Percentiles rank a stretch among this genome's conserved stretches.
Conservation (phyloP, 2,797 vertebrate species). For the Poeciliopsis infans region DNA sequence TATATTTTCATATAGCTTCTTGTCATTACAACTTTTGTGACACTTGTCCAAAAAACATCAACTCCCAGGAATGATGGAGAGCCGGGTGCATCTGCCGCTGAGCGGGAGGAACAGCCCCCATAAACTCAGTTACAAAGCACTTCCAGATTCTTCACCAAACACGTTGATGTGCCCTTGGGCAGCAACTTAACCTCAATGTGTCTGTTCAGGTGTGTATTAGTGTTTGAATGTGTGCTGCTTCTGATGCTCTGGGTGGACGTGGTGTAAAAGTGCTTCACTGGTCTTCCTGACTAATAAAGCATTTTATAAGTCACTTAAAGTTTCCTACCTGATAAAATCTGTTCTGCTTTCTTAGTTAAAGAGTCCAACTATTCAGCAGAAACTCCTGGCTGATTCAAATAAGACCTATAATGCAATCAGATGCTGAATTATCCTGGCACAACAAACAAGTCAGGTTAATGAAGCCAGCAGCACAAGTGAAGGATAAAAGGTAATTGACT, state of each 20-base stretch:
- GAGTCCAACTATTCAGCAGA: conserved; percentile 35
- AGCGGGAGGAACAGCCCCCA: neutral
- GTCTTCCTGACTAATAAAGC: neutral
- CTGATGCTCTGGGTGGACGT: neutral
- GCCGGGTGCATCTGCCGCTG: neutral
- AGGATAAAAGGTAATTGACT: conserved; percentile 58
- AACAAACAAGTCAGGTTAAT: conserved; percentile 23
- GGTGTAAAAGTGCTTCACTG: neutral
- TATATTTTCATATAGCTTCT: neutral
- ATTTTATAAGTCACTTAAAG: neutral
- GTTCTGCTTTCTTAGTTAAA: conserved; percentile 18
- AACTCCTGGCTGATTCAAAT: conserved; percentile 33
- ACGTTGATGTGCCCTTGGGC: neutral
- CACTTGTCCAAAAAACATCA: neutral
- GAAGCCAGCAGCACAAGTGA: conserved; percentile 18
- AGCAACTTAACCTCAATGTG: neutral
- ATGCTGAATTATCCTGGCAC: conserved; percentile 37
- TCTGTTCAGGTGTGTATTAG: neutral
- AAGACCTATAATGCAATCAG: conserved; percentile 10
- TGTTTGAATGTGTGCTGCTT: neutral
- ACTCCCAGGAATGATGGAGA: neutral
- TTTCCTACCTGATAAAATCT: conserved; percentile 12
- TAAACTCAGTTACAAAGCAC: neutral
- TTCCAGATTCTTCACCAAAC: neutral
- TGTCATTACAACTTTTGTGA: neutral